Evolutionary conservation across 35 echinoderm and acorn worm genomes (phyloP).

Genomic region (Apostichopus japonicus): DNA sequence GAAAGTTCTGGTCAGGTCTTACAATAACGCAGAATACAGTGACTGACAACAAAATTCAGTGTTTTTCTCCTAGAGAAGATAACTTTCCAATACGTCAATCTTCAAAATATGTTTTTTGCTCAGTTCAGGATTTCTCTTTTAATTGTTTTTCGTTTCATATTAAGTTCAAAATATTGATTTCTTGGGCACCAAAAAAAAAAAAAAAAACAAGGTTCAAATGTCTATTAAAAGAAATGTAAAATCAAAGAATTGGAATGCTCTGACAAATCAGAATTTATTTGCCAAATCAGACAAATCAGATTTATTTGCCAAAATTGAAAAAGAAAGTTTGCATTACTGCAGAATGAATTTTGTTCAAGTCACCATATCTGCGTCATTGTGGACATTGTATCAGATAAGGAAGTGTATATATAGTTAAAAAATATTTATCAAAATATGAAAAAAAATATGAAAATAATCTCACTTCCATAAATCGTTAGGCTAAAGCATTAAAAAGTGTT

Average conservation of each 20-base stretch:
- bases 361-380: slow-evolving; percentile 56
- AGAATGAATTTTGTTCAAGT: not conserved
- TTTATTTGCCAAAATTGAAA: not conserved
- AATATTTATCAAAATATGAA: not conserved
- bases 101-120: too few species aligned
- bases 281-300: too few species aligned
- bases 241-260: too few species aligned
- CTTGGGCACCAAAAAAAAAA: not conserved
- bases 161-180: too few species aligned
- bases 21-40: slow-evolving; percentile 44
- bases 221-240: too few species aligned
- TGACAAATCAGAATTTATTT: too few species aligned
- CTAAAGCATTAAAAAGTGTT: not conserved
- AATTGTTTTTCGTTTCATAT: too few species aligned
- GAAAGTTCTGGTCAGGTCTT: slow-evolving; percentile 65
- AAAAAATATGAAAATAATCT: not conserved
- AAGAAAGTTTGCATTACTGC: not conserved
- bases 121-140: too few species aligned
- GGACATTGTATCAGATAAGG: slow-evolving; percentile 33
- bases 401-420: not conserved
- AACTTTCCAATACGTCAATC: too few species aligned
- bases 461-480: not conserved
- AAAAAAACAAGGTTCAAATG: not conserved
- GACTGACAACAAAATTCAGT: not conserved
- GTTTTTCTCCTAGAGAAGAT: too few species aligned